Evolutionary conservation across 2,797 vertebrate species (phyloP).

Genomic region (Pangasius macronema): DNA sequence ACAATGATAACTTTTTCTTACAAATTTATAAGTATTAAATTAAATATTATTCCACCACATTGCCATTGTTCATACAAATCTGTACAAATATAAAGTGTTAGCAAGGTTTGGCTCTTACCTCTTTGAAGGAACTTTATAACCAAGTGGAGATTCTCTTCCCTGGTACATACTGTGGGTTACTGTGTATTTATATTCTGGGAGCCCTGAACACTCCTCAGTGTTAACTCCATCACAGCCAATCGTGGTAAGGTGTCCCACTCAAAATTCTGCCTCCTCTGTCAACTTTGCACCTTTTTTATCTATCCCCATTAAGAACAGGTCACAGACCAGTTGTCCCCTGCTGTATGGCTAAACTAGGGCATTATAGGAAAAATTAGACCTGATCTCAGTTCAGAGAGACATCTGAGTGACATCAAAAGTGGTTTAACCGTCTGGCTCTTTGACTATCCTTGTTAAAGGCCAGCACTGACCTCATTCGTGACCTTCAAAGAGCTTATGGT

Average conservation of each 20-base stretch:
- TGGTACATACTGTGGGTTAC: background rate
- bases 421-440: background rate
- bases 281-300: conserved; percentile 28
- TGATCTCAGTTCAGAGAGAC: conserved; percentile 42
- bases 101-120: conserved; percentile 38
- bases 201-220: background rate
- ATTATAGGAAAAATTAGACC: conserved; percentile 10
- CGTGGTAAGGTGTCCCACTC: background rate
- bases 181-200: conserved; percentile 30
- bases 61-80: background rate
- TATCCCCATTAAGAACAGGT: background rate
- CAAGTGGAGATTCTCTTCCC: background rate
- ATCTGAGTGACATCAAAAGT: conserved; percentile 36
- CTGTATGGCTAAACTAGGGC: background rate
- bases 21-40: background rate
- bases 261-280: background rate
- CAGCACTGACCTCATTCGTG: conserved; percentile 49
- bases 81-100: background rate
- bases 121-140: background rate
- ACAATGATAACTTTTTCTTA: background rate
- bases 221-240: conserved; percentile 40
- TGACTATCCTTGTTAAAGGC: conserved; percentile 46
- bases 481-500: conserved; percentile 44
- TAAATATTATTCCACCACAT: background rate
- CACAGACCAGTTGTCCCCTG: conserved; percentile 12